Evolutionary conservation across 2,797 vertebrate genomes (phyloP).

Genomic region (Florisuga fusca): DNA sequence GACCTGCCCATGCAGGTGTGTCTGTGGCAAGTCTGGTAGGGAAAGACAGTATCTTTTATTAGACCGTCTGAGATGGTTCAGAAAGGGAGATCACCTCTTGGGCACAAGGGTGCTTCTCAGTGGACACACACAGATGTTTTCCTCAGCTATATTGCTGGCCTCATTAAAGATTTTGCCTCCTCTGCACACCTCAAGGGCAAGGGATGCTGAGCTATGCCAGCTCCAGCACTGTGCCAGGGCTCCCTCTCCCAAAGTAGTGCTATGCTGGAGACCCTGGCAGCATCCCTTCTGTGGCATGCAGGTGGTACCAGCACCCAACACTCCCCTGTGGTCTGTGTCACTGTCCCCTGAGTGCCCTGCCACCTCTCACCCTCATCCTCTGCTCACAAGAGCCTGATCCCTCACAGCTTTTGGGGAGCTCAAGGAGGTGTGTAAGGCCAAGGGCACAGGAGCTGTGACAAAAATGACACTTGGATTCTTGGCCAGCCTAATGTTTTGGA

Average conservation of each 20-base stretch:
- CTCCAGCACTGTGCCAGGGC: rapidly evolving
- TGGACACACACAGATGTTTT: not conserved
- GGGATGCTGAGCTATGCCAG: not conserved
- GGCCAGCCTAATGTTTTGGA: rapidly evolving
- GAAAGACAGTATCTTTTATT: not conserved
- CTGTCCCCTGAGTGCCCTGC: not conserved
- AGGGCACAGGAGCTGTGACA: not conserved
- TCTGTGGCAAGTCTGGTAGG: rapidly evolving
- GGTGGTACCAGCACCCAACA: not conserved
- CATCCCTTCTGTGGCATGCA: rapidly evolving
- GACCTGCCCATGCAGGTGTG: not conserved
- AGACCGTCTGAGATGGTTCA: not conserved
- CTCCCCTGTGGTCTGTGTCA: not conserved
- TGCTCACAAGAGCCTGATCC: rapidly evolving
- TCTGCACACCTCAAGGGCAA: rapidly evolving
- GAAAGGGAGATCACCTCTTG: not conserved
- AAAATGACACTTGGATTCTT: not conserved
- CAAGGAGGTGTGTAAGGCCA: not conserved
- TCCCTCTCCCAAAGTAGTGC: rapidly evolving
- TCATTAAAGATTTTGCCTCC: not conserved
- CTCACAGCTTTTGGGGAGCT: not conserved
- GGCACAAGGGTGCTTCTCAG: not conserved
- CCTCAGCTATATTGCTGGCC: rapidly evolving
- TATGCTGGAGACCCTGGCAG: not conserved
- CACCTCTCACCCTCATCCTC: not conserved